phyloP scores from a whole-genome alignment of 2,888 invertebrate genomes.

The Athalia circularis region DNA sequence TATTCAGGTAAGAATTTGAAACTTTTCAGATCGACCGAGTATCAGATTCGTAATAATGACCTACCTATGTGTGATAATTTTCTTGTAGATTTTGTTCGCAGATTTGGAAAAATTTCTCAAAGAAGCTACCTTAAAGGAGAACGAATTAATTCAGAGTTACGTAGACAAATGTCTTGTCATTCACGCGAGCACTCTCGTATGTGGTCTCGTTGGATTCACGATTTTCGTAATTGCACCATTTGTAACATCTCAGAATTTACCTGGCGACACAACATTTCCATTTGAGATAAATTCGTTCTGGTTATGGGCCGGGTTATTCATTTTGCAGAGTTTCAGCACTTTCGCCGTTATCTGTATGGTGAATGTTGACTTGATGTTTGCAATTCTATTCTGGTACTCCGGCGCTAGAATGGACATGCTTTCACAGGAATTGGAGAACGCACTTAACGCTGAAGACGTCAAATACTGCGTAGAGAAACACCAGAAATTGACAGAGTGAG shows the following conservation, averaged over 20 bases:
- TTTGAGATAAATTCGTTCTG: too few species aligned
- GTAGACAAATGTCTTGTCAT: background rate
- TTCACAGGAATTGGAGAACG: slow-evolving; percentile 48
- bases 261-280: too few species aligned
- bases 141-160: background rate
- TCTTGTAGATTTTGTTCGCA: background rate
- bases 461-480: slow-evolving; percentile 57
- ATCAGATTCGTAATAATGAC: background rate
- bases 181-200: background rate
- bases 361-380: slow-evolving; percentile 58
- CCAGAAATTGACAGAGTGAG: slow-evolving; percentile 57
- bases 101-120: background rate
- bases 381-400: slow-evolving; percentile 60
- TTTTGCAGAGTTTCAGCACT: too few species aligned
- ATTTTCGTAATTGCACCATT: too few species aligned
- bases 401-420: slow-evolving; percentile 61
- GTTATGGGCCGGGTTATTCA: too few species aligned
- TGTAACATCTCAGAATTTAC: too few species aligned
- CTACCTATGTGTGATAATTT: background rate
- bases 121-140: background rate
- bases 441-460: slow-evolving; percentile 48
- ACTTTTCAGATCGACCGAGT: background rate
- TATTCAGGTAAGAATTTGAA: too few species aligned
- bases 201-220: too few species aligned
- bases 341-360: slow-evolving; percentile 47